Evolutionary conservation across 1,140 invertebrate genomes (phyloP), one percentile per base, ranked within the genome.

Genomic region (Heliconius hermathena): DNA sequence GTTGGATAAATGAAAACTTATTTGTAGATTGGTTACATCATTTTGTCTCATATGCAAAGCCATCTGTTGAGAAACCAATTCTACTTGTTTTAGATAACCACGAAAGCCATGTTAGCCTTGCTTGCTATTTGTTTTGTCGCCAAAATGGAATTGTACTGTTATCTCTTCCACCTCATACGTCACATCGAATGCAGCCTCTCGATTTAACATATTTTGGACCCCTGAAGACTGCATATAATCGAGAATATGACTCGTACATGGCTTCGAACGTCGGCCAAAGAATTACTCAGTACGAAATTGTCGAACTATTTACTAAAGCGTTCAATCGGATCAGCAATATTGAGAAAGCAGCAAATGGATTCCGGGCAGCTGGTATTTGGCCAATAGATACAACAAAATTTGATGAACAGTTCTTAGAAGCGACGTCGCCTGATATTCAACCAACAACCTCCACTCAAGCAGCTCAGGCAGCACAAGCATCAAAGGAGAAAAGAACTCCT

Each of bases 231-330:
- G 79, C 74, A 18, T 75, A 80, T 18, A 80, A 80, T 80, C 74
- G 29, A 76, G 74, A 76, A 76, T 76, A 54, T 73, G 75, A 33
- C 38, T 73, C 29, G 3, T 66, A 66, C 11, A 66, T 66, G 18
- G 60, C 26, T 18, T 11, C 8, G 20, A 66, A 66, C 18, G 9
- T 18, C 4, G 60, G 60, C 60, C 22, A 66, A 22, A 81, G 79
- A 77, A 83, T 83, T 36, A 79, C 79, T n/a, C 79, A 76, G 36
- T 83, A 83, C 33, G 77, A 83, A 26, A 77, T 83, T 71, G 77
- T 75, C 46, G 82, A 71, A 26, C 36, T 83, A 4, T 83, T 81
- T 46, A 76, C 80, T 22, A 83, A 78, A 78, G 82, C 82, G 13
- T 79, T 77, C 49, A 60, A 18, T 66, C 54, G 71, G 60, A 73